Evolutionary conservation across 30 jellyfish, hydroid and myxozoan species (phyloP), one percentile per base, ranked within the genome.

Genomic region (Chrysaora quinquecirrha): DNA sequence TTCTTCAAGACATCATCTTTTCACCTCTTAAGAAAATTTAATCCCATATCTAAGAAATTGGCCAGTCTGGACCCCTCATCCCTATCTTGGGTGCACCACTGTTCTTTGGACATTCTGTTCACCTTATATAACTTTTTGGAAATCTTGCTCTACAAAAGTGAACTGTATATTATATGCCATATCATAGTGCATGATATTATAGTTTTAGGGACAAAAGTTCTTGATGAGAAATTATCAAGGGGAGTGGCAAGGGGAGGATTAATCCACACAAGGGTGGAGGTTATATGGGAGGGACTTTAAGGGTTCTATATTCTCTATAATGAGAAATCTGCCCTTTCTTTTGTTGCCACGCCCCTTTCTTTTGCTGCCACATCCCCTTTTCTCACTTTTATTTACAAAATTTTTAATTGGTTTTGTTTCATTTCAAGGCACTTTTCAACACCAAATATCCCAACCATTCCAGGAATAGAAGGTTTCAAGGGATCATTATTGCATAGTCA

Each of bases 401-500:
- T 9, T 43, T 6, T 43, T 9, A 9, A 43, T 43, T 6, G 9
- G 16, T 43, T 43, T 43, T 9, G 16, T 43, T 6, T 6, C 12
- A 43, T 43, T 16, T 43, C 12, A 43, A 90, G 97, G 66, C 97
- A 90, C 46, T 84, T 74, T 48, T 4, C 82, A 11, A 48, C n/a
- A 16, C 96, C 97, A 54, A 54, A 25, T 22, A 21, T 64, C 30
- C 97, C 97, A 21, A 38, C 30, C 46, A 90, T 90, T 18, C 80
- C 75, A 14, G 87, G 83, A 23, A 56, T 90, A 16, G 84, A 65
- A 7, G 25, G 63, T 14, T 90, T 68, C 80, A 46, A 80, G 30
- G 97, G 97, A 10, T 47, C 46, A 2, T 61, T 60, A 1, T 23
- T 80, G 29, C 97, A 90, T 48, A 90, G 97, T 74, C 93, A 78